phyloP scores from a whole-genome alignment of 2,888 invertebrate genomes.

The Mesopsocus fuscifrons region DNA sequence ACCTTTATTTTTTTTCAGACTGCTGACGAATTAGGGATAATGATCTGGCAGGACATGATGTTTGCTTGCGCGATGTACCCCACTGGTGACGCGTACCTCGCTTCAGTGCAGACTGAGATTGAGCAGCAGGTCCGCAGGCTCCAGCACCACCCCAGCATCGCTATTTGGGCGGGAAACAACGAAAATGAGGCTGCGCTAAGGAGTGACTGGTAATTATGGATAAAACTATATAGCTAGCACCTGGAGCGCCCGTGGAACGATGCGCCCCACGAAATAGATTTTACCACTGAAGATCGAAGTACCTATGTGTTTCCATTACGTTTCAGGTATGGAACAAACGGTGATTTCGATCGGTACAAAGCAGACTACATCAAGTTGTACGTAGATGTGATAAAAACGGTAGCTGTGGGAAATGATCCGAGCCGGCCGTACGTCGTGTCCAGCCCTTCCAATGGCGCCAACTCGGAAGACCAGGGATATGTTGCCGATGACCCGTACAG shows the following conservation, averaged over 20 bases:
- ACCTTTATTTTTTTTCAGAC: constrained; percentile 24
- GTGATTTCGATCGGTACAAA: constrained; percentile 35
- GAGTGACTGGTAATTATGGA: constrained; percentile 51
- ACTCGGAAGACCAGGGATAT: constrained; percentile 53
- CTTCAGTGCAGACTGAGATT: constrained; percentile 55
- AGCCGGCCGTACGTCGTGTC: constrained; percentile 57
- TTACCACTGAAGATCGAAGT: constrained; percentile 6
- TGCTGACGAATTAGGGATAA: constrained; percentile 73
- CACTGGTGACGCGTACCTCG: constrained; percentile 44
- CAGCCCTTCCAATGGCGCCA: constrained; percentile 76
- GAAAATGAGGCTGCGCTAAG: constrained; percentile 85
- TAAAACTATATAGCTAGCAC: neutral
- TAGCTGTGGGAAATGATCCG: constrained; percentile 39
- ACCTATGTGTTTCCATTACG: too few relatives aligned
- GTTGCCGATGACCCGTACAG: constrained; percentile 61
- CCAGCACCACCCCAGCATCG: constrained; percentile 70
- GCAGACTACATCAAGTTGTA: constrained; percentile 70
- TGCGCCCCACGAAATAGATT: neutral
- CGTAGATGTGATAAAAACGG: constrained; percentile 47
- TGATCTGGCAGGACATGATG: constrained; percentile 97
- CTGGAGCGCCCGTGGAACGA: neutral
- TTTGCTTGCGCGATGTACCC: constrained; percentile 96
- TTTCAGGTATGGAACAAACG: constrained; percentile 33
- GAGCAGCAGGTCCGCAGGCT: constrained; percentile 62
- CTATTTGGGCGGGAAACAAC: constrained; percentile 89